Evolutionary conservation across 1,140 invertebrate species (phyloP), one percentile per base, ranked within the genome.

Genomic region (Oryzaephilus surinamensis): DNA sequence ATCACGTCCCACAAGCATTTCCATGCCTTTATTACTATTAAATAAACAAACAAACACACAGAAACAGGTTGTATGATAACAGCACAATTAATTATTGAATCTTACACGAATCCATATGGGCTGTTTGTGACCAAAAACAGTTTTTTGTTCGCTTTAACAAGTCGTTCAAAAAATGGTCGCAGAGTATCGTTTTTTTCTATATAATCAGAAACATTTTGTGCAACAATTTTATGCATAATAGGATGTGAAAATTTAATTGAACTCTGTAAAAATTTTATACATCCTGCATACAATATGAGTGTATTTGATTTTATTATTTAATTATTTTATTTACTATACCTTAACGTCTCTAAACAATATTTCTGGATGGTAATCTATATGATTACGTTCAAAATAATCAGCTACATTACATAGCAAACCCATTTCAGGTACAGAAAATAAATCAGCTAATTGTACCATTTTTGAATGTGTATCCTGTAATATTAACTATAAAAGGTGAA

Each of bases 401-500:
- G 90, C 84, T 0, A 96, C 84, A 67, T 94, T 91, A 48, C 90
- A 90, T 2, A 97, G 63, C 16, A 97, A 66, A 46, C 84, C 79
- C 78, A 97, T 95, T 74, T 97, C 93, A 11, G 94, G 94, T 21
- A 97, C 81, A 1, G 91, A 94, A 65, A 98, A 98, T n/a, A 97
- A 63, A 70, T 97, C 94, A 11, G 93, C 90, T 42, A 97, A 64
- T 60, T 97, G 93, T 12, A 92, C 77, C 91, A 97, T 95, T 65
- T 87, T 85, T 5, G 80, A 69, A 40, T 75, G 71, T 21, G 72
- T 69, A 46, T 78, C 71, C 76, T 86, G 65, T 37, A 74, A 72
- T 45, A 43, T 37, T 37, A 50, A 51, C 47, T 52, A 50, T 38
- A 52, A 50, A 38, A 20, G 29, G 39, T 46, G n/a, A n/a, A n/a